Conservation (phyloP, 2,113 vertebrate species). For the Scomber japonicus region DNA sequence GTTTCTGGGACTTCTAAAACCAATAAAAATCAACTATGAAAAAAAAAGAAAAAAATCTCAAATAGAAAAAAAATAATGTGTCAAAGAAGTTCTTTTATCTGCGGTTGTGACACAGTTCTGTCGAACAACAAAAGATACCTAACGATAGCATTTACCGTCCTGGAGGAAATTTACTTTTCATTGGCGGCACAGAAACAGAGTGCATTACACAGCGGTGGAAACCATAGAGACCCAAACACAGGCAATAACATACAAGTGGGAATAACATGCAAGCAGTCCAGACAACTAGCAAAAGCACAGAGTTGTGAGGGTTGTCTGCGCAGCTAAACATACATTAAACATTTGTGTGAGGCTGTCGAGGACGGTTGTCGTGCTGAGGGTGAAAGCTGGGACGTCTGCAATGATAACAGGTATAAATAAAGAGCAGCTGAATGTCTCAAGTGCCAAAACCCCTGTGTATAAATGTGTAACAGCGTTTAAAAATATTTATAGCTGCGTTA, state of each 20-base stretch:
- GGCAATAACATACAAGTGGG: conserved; percentile 64
- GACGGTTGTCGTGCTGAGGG: conserved; percentile 26
- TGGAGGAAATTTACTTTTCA: conserved; percentile 76
- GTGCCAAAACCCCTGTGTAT: neutral
- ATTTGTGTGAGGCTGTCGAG: conserved; percentile 35
- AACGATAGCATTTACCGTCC: conserved; percentile 80
- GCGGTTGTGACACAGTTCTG: conserved; percentile 80
- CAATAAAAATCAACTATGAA: conserved; percentile 68
- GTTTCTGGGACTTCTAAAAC: conserved; percentile 74
- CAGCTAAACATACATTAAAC: conserved; percentile 60
- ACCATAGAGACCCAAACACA: conserved; percentile 74
- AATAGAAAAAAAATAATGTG: conserved; percentile 46
- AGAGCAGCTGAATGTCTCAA: conserved; percentile 24
- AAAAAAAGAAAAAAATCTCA: conserved; percentile 32
- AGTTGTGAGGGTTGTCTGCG: conserved; percentile 55
- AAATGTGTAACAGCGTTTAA: conserved; percentile 15
- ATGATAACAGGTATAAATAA: conserved; percentile 38
- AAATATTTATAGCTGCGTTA: conserved; percentile 19
- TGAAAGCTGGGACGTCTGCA: conserved; percentile 22
- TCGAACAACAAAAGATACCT: conserved; percentile 80
- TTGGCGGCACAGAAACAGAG: conserved; percentile 46
- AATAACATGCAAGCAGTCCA: conserved; percentile 56
- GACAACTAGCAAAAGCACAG: conserved; percentile 53
- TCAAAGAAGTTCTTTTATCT: conserved; percentile 78
- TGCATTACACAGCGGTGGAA: conserved; percentile 56